Evolutionary conservation across 2,113 vertebrate species (phyloP), one percentile per base, ranked within the genome.

Genomic region (Bufo bufo): DNA sequence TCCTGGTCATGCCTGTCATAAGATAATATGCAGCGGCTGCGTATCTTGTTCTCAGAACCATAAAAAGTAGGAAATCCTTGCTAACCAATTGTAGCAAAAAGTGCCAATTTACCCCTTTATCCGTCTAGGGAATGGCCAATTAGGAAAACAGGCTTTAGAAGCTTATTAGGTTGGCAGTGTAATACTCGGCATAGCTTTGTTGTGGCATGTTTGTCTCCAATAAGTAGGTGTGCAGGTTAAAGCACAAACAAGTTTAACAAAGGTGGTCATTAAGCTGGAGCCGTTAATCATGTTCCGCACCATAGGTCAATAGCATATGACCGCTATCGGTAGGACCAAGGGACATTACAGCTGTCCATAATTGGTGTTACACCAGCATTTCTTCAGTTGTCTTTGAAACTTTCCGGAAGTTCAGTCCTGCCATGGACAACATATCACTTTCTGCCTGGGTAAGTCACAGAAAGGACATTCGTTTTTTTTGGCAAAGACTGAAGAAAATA

Each of bases 131-230:
- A 88, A 88, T 74, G 87, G 81, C 87, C 87, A 88, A 88, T 88
- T 88, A 88, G 80, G 87, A 88, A 65, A 88, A 75, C 87, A 82
- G 81, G 87, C 80, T 83, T 87, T 88, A 88, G 87, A 77, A 88
- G 87, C 87, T 88, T 88, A 88, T 74, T 83, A 74, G 82, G 81
- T 83, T 88, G 87, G 87, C 87, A 83, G 71, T 88, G 58, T 77
- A 66, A 83, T 65, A 87, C 61, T 80, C 63, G 17, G 80, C 65
- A 61, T 66, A 54, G 80, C 81, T 84, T 88, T 88, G 80, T 88
- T 88, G 71, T 74, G 47, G 80, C 71, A 82, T 83, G 79, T 66
- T 88, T 84, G 87, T 84, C 86, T 88, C 69, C 80, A 88, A 71
- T 77, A 77, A 82, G 79, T 72, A 71, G 66, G 56, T 69, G 78